Percentiles rank a stretch among this genome's conserved stretches.
Conservation (phyloP, 2,888 invertebrate species). For the Chironomus riparius region DNA sequence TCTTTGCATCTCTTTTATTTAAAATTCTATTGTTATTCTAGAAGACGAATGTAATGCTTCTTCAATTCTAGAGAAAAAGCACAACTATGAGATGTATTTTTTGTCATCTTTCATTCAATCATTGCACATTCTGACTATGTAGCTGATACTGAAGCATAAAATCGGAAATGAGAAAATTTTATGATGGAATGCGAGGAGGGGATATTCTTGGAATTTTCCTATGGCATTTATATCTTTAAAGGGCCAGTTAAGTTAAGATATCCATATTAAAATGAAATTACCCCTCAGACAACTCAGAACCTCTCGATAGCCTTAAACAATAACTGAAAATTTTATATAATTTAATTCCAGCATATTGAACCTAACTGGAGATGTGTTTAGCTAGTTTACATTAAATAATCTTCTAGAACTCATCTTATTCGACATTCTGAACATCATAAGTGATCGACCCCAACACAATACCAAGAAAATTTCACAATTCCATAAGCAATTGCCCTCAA, state of each 20-base stretch:
- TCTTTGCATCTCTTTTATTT: background rate
- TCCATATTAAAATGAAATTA: no score
- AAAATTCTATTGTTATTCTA: conserved; percentile 15
- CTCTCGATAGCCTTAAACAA: no score
- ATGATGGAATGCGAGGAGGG: background rate
- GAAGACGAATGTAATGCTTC: background rate
- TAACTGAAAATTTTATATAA: no score
- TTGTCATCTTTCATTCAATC: background rate
- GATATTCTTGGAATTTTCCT: background rate
- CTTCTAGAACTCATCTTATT: no score
- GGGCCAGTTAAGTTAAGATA: no score
- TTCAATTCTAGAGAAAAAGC: background rate
- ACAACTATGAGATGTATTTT: background rate
- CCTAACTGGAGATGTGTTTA: no score
- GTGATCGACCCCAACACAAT: background rate
- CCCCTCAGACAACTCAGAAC: no score
- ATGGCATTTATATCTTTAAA: no score
- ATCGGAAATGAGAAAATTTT: background rate
- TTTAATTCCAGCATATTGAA: no score
- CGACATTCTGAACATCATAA: no score
- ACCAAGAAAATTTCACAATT: background rate
- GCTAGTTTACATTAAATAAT: no score
- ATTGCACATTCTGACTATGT: background rate
- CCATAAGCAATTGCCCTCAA: background rate
- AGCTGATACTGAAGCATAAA: background rate